Conservation (phyloP, 2,797 vertebrate genomes). For the Rhinatrema bivittatum region DNA sequence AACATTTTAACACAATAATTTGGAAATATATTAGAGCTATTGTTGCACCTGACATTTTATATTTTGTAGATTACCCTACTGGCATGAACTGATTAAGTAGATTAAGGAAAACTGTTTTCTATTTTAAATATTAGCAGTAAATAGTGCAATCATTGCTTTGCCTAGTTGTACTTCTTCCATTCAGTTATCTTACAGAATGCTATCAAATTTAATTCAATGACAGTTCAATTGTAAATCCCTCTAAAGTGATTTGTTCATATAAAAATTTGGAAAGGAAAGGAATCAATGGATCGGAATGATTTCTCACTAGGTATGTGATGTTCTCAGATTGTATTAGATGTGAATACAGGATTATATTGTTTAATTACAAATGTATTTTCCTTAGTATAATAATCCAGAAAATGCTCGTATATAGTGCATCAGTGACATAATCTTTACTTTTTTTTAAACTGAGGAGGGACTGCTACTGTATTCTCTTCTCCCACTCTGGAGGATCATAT, state of each 20-base stretch:
- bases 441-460: too few species aligned
- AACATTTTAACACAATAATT: too few species aligned
- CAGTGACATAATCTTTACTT: too few species aligned
- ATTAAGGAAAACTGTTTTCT: not conserved
- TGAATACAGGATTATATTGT: conserved; percentile 4
- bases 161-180: accelerated
- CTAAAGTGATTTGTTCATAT: accelerated
- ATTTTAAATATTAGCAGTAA: not conserved
- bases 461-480: too few species aligned
- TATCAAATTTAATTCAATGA: not conserved
- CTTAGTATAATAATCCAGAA: too few species aligned
- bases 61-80: too few species aligned
- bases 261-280: not conserved
- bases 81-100: not conserved
- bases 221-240: conserved; percentile 5
- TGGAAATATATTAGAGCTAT: too few species aligned
- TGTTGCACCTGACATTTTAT: too few species aligned
- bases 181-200: not conserved
- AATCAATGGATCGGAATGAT: conserved; percentile 5
- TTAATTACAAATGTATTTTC: too few species aligned
- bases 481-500: too few species aligned
- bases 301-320: conserved; percentile 1
- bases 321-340: conserved; percentile 19
- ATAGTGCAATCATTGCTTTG: not conserved
- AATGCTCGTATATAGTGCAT: too few species aligned